phyloP scores from a whole-genome alignment of 1,140 invertebrate species.

The Drosophila bocki region DNA sequence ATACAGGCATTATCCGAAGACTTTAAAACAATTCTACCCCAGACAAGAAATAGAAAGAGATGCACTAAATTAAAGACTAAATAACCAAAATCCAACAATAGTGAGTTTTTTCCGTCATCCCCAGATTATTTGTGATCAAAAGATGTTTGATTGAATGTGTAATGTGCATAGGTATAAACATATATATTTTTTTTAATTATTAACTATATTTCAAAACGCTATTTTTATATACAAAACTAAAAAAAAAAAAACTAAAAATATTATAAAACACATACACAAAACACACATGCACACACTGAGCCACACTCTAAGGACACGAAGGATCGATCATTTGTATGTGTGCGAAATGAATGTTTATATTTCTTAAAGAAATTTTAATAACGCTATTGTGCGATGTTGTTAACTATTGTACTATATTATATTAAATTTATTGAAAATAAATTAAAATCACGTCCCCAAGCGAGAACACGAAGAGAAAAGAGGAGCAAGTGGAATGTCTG shows the following conservation, averaged over 20 bases:
- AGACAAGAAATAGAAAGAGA: slow-evolving; percentile 11
- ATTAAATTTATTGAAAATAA: slow-evolving; percentile 66
- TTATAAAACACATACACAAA: slow-evolving; percentile 23
- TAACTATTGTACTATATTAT: slow-evolving; percentile 83
- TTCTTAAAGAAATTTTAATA: slow-evolving; percentile 85
- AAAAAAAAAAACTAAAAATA: slow-evolving; percentile 18
- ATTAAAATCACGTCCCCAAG: slow-evolving; percentile 56
- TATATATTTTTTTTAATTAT: slow-evolving; percentile 61
- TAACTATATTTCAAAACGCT: slow-evolving; percentile 64
- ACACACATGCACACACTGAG: slow-evolving; percentile 43
- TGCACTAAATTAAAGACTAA: slow-evolving; percentile 41
- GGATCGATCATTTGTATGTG: slow-evolving; percentile 72
- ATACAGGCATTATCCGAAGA: slow-evolving; percentile 25
- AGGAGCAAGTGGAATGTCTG: slow-evolving; percentile 26
- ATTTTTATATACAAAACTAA: slow-evolving; percentile 67
- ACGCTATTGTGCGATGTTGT: slow-evolving; percentile 85
- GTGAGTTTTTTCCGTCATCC: slow-evolving; percentile 23
- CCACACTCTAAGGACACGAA: slow-evolving; percentile 32
- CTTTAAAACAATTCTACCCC: slow-evolving; percentile 28
- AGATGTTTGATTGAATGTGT: slow-evolving; percentile 42
- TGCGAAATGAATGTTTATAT: slow-evolving; percentile 83
- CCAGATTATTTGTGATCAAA: slow-evolving; percentile 47
- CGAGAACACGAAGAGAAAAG: slow-evolving; percentile 23
- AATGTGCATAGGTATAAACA: slow-evolving; percentile 37
- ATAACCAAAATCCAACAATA: background rate